These are phyloP conservation scores for Spea bombifrons DNA, from an alignment of 2,113 vertebrate species.

Conservation along the genomic window DNA sequence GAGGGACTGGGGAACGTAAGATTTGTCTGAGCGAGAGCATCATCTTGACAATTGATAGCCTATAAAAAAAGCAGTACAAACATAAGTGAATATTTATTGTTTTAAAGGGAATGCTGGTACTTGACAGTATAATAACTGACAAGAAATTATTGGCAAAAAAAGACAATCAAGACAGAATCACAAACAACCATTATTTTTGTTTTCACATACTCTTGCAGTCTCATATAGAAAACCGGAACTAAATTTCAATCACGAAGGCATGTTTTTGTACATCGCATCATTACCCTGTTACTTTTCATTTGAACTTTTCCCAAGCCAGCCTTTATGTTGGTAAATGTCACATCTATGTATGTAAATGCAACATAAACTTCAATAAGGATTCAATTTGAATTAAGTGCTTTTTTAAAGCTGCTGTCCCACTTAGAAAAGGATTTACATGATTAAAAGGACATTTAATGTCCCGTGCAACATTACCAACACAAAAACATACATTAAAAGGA, in stretches of 20 bases:
- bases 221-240: neutral
- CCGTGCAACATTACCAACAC: too few relatives aligned
- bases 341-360: too few relatives aligned
- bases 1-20: neutral
- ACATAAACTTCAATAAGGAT: too few relatives aligned
- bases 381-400: too few relatives aligned
- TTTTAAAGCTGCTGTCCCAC: too few relatives aligned
- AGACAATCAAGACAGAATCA: neutral
- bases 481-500: too few relatives aligned
- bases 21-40: conserved; percentile 30
- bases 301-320: too few relatives aligned
- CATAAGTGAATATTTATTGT: neutral
- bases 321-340: too few relatives aligned
- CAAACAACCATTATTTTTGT: neutral
- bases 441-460: too few relatives aligned
- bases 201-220: neutral
- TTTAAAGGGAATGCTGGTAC: neutral
- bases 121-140: neutral
- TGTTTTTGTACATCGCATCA: too few relatives aligned
- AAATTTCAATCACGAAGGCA: neutral
- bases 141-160: neutral
- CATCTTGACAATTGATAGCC: conserved; percentile 10
- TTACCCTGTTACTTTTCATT: too few relatives aligned
- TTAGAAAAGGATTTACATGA: too few relatives aligned
- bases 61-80: neutral